Base-by-base conservation (phyloP, 2,113 vertebrate species). In the Nothobranchius furzeri region DNA sequence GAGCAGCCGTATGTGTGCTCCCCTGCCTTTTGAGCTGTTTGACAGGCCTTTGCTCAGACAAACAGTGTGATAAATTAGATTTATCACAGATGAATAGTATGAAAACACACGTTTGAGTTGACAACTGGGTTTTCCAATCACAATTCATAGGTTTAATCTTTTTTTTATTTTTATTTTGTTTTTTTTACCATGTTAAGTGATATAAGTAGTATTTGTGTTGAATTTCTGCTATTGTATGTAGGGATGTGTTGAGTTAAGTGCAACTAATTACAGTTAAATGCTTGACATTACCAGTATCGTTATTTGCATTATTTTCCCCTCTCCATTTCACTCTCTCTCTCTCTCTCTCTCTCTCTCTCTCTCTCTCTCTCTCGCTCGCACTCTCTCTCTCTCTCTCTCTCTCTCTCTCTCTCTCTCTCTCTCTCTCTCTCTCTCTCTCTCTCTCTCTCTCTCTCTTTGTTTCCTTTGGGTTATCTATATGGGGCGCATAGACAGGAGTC, bases 381-480 rank as follows among this genome's bases (percentile, higher is more conserved):
- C 30, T 68, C 59, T 52, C 24, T 30, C 43, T 20, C 46, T 72
- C 43, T 20, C 46, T 72, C 14, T 61, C 40, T 49, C 53, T 66
- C 50, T 50, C 30, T 68, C 59, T 52, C 24, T 30, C 43, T 20
- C 46, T 72, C 14, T 61, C 40, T 49, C 53, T 66, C 50, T 50
- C 30, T 68, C 59, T 52, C 24, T 30, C 43, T 20, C 46, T 72
- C 14, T 61, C 40, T 49, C 53, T 66, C 50, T 50, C 30, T 68
- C 59, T 52, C 24, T 30, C 43, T 20, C 46, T 72, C 14, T 61
- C 13, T 40, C 9, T 68, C 35, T 60, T 20, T 59, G 40, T 49
- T 65, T 69, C 62, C 70, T 56, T 56, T 58, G 46, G 59, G 54
- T 79, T 77, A 90, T 89, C 87, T 88, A 89, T 88, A 83, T 80